These are phyloP conservation scores for Poecile atricapillus DNA, from an alignment of 2,113 vertebrate genomes.

Conservation along the genomic window DNA sequence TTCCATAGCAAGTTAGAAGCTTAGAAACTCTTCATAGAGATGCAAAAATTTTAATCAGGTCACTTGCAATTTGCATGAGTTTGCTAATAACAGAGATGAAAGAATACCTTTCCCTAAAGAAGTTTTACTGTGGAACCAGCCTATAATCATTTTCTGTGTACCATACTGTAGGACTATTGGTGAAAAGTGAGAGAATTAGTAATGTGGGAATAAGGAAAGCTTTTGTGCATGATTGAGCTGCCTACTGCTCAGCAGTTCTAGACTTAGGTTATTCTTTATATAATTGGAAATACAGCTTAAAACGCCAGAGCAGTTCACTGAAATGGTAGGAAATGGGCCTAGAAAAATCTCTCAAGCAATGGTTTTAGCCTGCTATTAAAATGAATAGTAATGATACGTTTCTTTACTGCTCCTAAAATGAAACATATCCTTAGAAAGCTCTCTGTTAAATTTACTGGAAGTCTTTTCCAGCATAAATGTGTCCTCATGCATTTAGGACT, in stretches of 20 bases:
- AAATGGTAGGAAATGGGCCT: neutral
- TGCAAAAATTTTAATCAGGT: neutral
- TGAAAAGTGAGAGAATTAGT: neutral
- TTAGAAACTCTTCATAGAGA: neutral
- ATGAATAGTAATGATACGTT: fast-evolving
- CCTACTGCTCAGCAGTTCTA: neutral
- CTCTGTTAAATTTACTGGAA: neutral
- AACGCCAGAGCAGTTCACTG: neutral
- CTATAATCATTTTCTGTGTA: neutral
- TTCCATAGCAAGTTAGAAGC: neutral
- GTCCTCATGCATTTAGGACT: neutral
- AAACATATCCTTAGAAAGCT: neutral
- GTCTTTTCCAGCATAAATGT: fast-evolving
- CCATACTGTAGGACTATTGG: neutral
- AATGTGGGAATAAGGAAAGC: neutral
- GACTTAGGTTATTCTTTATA: neutral
- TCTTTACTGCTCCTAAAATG: neutral
- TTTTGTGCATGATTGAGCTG: neutral
- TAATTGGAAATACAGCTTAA: neutral
- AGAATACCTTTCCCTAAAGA: neutral
- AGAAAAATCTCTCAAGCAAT: neutral
- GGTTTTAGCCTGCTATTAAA: neutral
- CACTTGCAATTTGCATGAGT: neutral
- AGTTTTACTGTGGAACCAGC: neutral
- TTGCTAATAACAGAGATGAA: constrained; percentile 5